Evolutionary conservation across 2,113 vertebrate genomes (phyloP).

Genomic region (Progne subis): DNA sequence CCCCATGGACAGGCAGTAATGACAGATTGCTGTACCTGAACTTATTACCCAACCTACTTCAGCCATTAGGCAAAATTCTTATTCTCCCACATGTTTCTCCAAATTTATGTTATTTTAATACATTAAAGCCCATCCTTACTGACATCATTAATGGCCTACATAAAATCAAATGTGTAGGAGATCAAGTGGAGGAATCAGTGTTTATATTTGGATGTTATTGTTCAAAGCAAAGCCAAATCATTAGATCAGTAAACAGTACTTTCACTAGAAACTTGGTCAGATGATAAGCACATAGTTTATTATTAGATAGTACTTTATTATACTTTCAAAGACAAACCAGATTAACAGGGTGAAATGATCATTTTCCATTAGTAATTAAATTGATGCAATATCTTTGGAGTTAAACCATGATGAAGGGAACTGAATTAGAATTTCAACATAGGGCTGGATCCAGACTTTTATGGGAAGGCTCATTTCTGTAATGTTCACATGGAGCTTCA

Average conservation of each 20-base stretch:
- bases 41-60: background rate
- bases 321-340: slow-evolving; percentile 49
- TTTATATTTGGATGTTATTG: slow-evolving; percentile 57
- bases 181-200: slow-evolving; percentile 46
- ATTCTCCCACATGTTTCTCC: background rate
- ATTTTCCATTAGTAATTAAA: slow-evolving; percentile 44
- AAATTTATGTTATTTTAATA: slow-evolving; percentile 23
- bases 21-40: background rate
- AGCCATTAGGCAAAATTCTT: background rate
- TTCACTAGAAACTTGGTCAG: slow-evolving; percentile 53
- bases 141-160: slow-evolving; percentile 14
- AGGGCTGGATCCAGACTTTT: background rate
- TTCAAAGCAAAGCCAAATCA: slow-evolving; percentile 62
- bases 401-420: background rate
- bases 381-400: slow-evolving; percentile 9
- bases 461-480: background rate
- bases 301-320: slow-evolving; percentile 57
- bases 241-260: slow-evolving; percentile 54
- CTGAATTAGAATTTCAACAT: background rate
- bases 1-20: slow-evolving; percentile 45
- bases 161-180: slow-evolving; percentile 58
- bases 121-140: slow-evolving; percentile 12
- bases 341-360: slow-evolving; percentile 36
- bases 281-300: slow-evolving; percentile 50
- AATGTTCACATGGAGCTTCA: background rate